Base-by-base conservation (phyloP, 2,113 vertebrate genomes). In the Danionella cerebrum region DNA sequence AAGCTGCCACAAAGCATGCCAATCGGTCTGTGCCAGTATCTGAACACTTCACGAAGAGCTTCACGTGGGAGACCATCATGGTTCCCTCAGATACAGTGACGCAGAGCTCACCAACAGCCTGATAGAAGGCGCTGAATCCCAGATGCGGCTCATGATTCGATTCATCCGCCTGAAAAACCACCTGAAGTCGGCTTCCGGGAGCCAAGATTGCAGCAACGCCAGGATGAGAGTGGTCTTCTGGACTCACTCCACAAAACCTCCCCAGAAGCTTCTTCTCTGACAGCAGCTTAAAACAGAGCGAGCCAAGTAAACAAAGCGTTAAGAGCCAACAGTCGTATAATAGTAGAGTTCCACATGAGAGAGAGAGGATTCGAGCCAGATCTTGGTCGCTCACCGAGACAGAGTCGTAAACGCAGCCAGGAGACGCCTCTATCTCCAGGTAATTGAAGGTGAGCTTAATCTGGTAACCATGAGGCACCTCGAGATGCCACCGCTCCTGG, bases 121-220 rank as follows among this genome's bases (percentile, higher is more conserved):
- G 89, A 73, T 93, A 98, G 52, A 90, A 90, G 0, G 90, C 92
- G 19, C 83, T 84, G 78, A 98, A 98, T 68, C 96, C 96, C 2
- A 84, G 55, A 27, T 81, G 72, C 0, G 6, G 87, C 38, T 93
- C 92, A 6, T 91, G 87, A 2, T 96, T 95, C 78, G 84, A 90
- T 58, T 90, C 85, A 47, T 97, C 93, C 0, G 92, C 89, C 52
- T 83, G 86, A 70, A 98, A 93, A 1, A 75, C 59, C 38, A 98
- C 66, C 29, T 79, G 84, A 80, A 98, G 91, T 44, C 48, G 88
- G 79, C 89, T 94, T 53, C 90, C 87, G 47, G 85, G 83, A 27
- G 91, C 91, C 2, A 91, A 0, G 69, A 96, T 87, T 27, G 86
- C 83, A 21, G 83, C 82, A 14, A 65, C 71, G 57, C 88, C 89